phyloP scores from a whole-genome alignment of 2,888 invertebrate species.

The Pegoplata infirma region DNA sequence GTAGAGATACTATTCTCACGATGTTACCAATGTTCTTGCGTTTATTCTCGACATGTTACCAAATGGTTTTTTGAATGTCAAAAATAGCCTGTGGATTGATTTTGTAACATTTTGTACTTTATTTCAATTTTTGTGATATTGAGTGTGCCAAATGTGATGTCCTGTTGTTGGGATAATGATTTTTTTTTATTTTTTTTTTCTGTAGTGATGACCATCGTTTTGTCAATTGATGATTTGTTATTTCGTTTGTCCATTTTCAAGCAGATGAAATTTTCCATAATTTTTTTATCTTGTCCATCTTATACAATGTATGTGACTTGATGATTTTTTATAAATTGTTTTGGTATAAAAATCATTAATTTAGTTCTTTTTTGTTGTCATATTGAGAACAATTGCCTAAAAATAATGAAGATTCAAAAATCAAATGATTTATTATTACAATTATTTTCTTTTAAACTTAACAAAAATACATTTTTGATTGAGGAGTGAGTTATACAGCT shows the following conservation, averaged over 20 bases:
- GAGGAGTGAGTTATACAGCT: slow-evolving; percentile 2
- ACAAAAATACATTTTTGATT: background rate
- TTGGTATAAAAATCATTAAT: slow-evolving; percentile 69
- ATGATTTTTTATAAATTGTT: slow-evolving; percentile 45
- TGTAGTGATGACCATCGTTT: slow-evolving; percentile 72
- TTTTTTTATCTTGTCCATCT: slow-evolving; percentile 11
- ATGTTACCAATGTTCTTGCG: no score
- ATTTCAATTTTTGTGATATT: slow-evolving; percentile 4
- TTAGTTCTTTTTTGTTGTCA: slow-evolving; percentile 68
- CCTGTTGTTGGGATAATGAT: slow-evolving; percentile 74
- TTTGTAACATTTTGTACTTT: slow-evolving; percentile 29
- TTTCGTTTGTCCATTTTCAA: slow-evolving; percentile 58
- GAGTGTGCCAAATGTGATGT: slow-evolving; percentile 64
- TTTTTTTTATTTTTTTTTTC: no score
- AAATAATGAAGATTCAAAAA: slow-evolving; percentile 10
- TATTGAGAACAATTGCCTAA: slow-evolving; percentile 65
- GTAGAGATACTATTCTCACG: background rate
- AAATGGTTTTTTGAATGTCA: slow-evolving; percentile 5
- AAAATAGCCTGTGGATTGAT: slow-evolving; percentile 13
- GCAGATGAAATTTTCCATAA: slow-evolving; percentile 39
- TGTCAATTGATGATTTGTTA: slow-evolving; percentile 73
- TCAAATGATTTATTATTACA: slow-evolving; percentile 43
- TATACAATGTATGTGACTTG: slow-evolving; percentile 36
- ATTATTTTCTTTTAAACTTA: background rate
- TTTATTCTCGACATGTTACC: slow-evolving; percentile 19